Evolutionary conservation across 1,140 invertebrate genomes (phyloP).

Genomic region (Ceratoteleas bidentatus): DNA sequence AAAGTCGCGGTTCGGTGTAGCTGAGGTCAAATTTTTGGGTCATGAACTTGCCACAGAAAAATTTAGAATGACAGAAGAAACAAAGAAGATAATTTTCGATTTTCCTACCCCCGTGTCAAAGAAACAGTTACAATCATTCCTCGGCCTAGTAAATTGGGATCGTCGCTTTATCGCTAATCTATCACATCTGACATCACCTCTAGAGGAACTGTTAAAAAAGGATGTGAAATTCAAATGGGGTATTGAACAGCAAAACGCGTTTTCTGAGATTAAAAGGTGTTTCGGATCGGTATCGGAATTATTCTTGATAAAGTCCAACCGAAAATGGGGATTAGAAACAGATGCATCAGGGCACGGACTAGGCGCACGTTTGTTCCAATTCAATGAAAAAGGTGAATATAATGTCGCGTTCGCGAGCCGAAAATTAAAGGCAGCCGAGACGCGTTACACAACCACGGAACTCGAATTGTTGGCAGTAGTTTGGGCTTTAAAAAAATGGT

Average conservation of each 20-base stretch:
- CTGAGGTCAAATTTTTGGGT: neutral
- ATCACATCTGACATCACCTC: neutral
- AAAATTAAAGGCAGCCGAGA: constrained; percentile 72
- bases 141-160: neutral
- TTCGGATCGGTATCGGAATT: neutral
- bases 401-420: constrained; percentile 32
- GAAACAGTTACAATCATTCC: constrained; percentile 1
- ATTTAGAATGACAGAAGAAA: neutral
- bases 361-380: neutral
- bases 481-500: constrained; percentile 6
- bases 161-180: neutral
- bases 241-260: neutral
- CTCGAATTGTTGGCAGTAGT: constrained; percentile 14
- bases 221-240: neutral
- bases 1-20: neutral
- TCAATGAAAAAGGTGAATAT: constrained; percentile 9
- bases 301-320: neutral
- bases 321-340: neutral
- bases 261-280: neutral
- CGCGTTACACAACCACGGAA: constrained; percentile 75
- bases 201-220: neutral
- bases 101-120: neutral
- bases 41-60: no score
- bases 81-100: neutral
- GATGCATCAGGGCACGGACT: no score